Evolutionary conservation across 2,888 invertebrate genomes (phyloP).

Genomic region (Holacanthella duospinosa): DNA sequence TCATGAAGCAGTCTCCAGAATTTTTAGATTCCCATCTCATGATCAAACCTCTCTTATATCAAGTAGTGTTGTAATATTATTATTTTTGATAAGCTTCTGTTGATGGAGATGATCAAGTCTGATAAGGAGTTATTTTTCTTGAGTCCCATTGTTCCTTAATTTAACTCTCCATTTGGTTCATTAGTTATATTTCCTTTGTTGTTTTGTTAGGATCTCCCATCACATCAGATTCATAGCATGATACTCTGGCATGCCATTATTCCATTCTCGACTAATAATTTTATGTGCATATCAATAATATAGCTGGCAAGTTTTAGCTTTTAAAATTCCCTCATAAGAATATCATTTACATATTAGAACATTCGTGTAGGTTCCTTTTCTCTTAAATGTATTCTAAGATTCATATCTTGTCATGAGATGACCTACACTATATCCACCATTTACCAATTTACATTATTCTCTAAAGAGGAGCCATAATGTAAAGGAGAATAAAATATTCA

Average conservation of each 20-base stretch:
- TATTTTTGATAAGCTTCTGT: too few species aligned
- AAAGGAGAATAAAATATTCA: conserved; percentile 1
- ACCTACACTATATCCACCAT: neutral
- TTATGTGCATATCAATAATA: conserved; percentile 3
- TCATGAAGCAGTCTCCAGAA: too few species aligned
- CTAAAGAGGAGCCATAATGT: too few species aligned
- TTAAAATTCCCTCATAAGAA: too few species aligned
- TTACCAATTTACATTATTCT: too few species aligned
- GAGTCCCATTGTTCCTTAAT: conserved; percentile 37
- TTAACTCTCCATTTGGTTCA: conserved; percentile 37
- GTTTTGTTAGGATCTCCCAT: conserved; percentile 7
- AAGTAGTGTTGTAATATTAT: too few species aligned
- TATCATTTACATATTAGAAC: neutral
- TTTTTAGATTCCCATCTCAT: too few species aligned
- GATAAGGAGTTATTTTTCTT: too few species aligned
- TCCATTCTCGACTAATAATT: neutral
- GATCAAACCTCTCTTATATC: too few species aligned
- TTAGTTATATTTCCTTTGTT: conserved; percentile 23
- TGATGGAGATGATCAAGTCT: too few species aligned
- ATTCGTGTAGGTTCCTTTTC: neutral
- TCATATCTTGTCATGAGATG: conserved; percentile 3
- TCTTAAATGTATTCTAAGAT: too few species aligned
- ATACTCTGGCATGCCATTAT: neutral
- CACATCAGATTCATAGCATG: neutral
- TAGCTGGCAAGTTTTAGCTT: too few species aligned